Percentiles rank a stretch among this genome's conserved stretches.
Evolutionary conservation across 2,113 vertebrate species (phyloP).

Genomic region (Rhodinocichla rosea): DNA sequence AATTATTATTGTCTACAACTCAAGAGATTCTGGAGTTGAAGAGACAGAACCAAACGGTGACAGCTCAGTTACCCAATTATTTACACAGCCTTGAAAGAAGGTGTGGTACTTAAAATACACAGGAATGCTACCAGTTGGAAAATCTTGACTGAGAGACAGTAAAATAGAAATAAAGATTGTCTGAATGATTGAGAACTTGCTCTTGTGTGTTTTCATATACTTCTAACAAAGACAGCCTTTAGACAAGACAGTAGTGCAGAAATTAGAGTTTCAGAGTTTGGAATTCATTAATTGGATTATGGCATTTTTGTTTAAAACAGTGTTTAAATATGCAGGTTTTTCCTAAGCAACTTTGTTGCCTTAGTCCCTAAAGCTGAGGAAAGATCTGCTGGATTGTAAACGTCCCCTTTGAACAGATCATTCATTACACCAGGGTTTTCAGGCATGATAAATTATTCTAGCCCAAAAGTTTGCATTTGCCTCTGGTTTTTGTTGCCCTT

Average conservation of each 20-base stretch:
- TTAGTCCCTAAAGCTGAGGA: constrained; percentile 31
- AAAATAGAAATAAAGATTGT: background rate
- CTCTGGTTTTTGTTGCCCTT: background rate
- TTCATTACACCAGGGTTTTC: constrained; percentile 9
- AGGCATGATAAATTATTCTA: constrained; percentile 39
- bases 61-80: background rate
- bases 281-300: constrained; percentile 18
- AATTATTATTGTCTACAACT: background rate
- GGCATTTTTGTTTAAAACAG: constrained; percentile 19
- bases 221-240: background rate
- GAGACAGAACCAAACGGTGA: background rate
- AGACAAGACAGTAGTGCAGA: background rate
- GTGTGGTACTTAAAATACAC: background rate
- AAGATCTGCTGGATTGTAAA: background rate
- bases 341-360: constrained; percentile 54
- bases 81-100: background rate
- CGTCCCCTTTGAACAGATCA: background rate
- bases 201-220: background rate
- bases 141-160: background rate
- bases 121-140: background rate
- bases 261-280: background rate
- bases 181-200: background rate
- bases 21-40: background rate
- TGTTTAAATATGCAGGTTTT: constrained; percentile 54
- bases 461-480: background rate